Conservation (phyloP, 2,113 vertebrate species). For the Aleadryas rufinucha region DNA sequence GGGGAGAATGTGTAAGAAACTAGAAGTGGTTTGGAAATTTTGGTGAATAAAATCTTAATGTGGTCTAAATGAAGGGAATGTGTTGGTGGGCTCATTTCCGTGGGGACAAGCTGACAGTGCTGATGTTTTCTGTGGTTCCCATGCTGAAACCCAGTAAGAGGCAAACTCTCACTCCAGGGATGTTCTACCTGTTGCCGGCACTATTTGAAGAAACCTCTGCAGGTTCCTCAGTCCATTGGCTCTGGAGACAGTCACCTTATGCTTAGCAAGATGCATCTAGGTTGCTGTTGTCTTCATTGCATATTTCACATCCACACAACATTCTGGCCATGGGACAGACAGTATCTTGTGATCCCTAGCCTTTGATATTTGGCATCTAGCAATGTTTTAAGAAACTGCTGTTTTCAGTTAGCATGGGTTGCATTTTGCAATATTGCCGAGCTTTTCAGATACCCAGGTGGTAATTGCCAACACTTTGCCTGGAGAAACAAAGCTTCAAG, state of each 20-base stretch:
- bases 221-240: background rate
- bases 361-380: background rate
- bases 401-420: background rate
- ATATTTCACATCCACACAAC: background rate
- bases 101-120: background rate
- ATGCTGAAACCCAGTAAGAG: background rate
- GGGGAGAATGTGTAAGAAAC: background rate
- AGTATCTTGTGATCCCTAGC: background rate
- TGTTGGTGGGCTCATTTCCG: background rate
- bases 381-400: background rate
- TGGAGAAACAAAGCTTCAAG: background rate
- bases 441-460: background rate
- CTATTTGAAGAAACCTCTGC: background rate
- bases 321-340: background rate
- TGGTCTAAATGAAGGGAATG: background rate
- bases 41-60: background rate
- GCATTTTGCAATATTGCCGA: background rate
- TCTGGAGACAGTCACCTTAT: background rate
- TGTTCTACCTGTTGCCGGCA: background rate
- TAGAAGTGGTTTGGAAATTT: background rate
- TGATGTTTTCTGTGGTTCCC: background rate
- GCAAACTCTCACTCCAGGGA: background rate
- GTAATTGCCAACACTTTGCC: background rate
- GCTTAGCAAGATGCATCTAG: background rate
- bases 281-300: background rate